A percentile compares a stretch with the other conserved stretches of the same genome.
These are phyloP conservation scores for Vidua chalybeata DNA, from an alignment of 2,113 vertebrate genomes.

Conservation along the genomic window DNA sequence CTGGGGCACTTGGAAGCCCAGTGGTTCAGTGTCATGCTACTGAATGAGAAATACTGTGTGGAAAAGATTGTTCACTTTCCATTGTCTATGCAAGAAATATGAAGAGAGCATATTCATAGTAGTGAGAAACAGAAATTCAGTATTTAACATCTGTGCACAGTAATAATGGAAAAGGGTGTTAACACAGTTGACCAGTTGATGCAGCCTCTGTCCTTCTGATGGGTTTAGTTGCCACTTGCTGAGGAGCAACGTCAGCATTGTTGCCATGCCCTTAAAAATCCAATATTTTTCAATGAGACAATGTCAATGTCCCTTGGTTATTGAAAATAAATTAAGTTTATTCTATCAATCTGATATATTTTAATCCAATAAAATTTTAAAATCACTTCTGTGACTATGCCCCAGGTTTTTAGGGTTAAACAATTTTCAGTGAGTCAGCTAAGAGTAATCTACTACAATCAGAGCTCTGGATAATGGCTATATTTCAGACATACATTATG, in stretches of 20 bases:
- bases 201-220: not conserved
- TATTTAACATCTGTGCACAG: not conserved
- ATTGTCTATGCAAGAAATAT: not conserved
- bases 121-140: not conserved
- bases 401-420: slow-evolving; percentile 3
- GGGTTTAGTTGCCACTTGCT: not conserved
- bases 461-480: slow-evolving; percentile 52
- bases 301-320: not conserved
- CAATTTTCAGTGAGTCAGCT: slow-evolving; percentile 57
- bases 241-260: not conserved
- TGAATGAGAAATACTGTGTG: not conserved
- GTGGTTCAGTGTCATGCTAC: not conserved
- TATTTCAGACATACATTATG: slow-evolving; percentile 67
- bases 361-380: not conserved
- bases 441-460: slow-evolving; percentile 56
- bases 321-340: slow-evolving; percentile 7
- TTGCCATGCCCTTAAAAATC: not conserved
- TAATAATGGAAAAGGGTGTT: not conserved
- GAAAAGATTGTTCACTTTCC: not conserved
- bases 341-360: not conserved
- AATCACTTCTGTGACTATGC: not conserved
- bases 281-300: not conserved
- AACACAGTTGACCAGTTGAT: not conserved
- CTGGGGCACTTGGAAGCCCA: not conserved
- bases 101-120: not conserved